Evolutionary conservation across 2,113 vertebrate genomes (phyloP).

Genomic region (Chelonoidis abingdonii): DNA sequence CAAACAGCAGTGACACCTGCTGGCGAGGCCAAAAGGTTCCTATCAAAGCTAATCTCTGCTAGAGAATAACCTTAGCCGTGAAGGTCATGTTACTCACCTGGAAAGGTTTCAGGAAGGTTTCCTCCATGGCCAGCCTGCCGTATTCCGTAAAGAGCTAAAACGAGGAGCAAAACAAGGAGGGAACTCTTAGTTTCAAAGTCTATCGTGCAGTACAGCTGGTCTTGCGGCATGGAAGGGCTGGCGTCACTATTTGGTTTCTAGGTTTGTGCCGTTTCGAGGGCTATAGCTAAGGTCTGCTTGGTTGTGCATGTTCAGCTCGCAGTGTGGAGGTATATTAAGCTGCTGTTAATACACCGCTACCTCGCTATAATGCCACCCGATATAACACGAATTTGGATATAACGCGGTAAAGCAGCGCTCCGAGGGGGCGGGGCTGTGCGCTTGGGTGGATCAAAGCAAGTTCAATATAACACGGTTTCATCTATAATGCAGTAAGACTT

Average conservation of each 20-base stretch:
- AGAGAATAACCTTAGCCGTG: background rate
- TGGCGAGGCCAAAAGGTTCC: slow-evolving; percentile 36
- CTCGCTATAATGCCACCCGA: too few relatives aligned
- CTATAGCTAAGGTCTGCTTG: background rate
- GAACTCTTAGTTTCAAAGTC: background rate
- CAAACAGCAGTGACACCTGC: slow-evolving; percentile 74
- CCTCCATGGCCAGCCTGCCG: slow-evolving; percentile 96
- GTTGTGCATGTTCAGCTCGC: background rate
- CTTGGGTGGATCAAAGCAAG: too few relatives aligned
- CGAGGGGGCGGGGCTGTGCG: too few relatives aligned
- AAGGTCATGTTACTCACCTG: slow-evolving; percentile 82
- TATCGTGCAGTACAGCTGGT: rapidly evolving
- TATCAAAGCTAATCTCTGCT: background rate
- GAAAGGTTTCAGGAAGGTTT: slow-evolving; percentile 97
- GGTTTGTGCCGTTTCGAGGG: background rate
- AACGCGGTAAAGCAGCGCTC: too few relatives aligned
- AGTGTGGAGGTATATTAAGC: background rate
- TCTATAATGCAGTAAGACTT: too few relatives aligned
- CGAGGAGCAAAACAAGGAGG: background rate
- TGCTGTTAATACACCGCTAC: rapidly evolving
- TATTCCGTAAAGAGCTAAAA: slow-evolving; percentile 97
- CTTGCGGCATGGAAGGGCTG: background rate
- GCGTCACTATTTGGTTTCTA: rapidly evolving
- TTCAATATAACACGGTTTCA: too few relatives aligned
- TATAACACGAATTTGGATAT: too few relatives aligned